phyloP scores from a whole-genome alignment of 2,113 vertebrate species.

The Hippocampus comes region DNA sequence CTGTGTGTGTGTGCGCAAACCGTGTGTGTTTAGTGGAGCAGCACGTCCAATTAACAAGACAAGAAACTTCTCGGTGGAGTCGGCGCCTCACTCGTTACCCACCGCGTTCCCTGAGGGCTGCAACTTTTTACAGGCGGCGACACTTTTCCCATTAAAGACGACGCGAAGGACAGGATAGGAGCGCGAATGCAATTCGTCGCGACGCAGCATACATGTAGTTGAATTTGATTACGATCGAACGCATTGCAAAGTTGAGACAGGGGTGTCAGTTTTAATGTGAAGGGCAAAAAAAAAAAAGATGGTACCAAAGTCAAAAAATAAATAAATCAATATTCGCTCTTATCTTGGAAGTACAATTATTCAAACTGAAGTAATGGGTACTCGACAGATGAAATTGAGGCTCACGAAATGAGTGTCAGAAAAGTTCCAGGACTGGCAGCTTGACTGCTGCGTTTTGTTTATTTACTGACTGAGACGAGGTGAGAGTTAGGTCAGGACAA shows the following conservation, averaged over 20 bases:
- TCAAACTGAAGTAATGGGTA: no score
- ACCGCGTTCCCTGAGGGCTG: background rate
- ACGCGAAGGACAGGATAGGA: constrained; percentile 5
- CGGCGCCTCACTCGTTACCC: background rate
- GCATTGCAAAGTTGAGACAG: background rate
- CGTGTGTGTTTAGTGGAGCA: constrained; percentile 32
- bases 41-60: constrained; percentile 52
- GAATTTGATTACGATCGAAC: constrained; percentile 1
- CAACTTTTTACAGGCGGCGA: background rate
- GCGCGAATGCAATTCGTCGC: background rate
- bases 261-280: background rate
- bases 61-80: constrained; percentile 27
- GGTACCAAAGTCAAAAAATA: background rate
- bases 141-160: background rate
- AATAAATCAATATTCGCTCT: no score
- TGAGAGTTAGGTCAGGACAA: no score
- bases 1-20: constrained; percentile 8
- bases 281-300: background rate
- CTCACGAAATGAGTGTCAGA: background rate
- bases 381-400: background rate
- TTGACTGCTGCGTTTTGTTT: no score
- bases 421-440: no score
- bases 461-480: no score
- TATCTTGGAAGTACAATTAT: no score
- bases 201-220: constrained; percentile 2